Base-by-base conservation (phyloP, 2,888 invertebrate species). In the Stenichneumon culpator region DNA sequence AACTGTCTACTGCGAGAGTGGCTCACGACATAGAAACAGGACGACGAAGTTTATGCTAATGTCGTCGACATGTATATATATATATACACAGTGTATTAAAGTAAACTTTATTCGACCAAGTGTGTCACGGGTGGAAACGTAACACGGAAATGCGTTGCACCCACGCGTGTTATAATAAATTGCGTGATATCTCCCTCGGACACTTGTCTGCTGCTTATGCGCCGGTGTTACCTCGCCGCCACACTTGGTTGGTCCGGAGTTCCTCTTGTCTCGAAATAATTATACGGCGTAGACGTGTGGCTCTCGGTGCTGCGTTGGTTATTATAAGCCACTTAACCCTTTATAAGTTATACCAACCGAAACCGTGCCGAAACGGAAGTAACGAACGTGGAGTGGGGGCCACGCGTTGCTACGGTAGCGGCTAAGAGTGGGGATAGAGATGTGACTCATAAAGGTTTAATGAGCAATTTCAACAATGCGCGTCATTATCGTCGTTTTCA, bases 131-230 rank as follows among this genome's bases (percentile, higher is more conserved):
- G 39, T 11, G 14, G 60, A 63, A 44, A 16, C n/a, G 52, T 7
- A 63, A 36, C 39, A 52, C 63, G 70, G 28, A 44, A 32, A 69
- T 52, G 44, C 22, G 63, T 69, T 60, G 65, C 70, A 82, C 65
- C 67, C 25, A 67, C 72, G 65, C 70, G 77, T 19, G 22, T 63
- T 65, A 54, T 67, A 82, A 82, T 77, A 72, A 82, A 77, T 82
- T 70, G 72, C 19, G 67, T 78, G 39, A 82, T 77, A 70, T 82
- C 39, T 67, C 67, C 67, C 67, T 67, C 67, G 36, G 52, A 50
- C 67, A 75, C 52, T 67, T 75, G 67, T 52, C 19, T 19, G n/a
- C 22, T 39, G 67, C 39, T 75, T n/a, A 36, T 50, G 22, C n/a
- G 63, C 32, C 16, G 73, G n/a, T 74, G n/a, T 36, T 16, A 63